phyloP scores from a whole-genome alignment of 2,797 vertebrate genomes.

The Podarcis siculus region DNA sequence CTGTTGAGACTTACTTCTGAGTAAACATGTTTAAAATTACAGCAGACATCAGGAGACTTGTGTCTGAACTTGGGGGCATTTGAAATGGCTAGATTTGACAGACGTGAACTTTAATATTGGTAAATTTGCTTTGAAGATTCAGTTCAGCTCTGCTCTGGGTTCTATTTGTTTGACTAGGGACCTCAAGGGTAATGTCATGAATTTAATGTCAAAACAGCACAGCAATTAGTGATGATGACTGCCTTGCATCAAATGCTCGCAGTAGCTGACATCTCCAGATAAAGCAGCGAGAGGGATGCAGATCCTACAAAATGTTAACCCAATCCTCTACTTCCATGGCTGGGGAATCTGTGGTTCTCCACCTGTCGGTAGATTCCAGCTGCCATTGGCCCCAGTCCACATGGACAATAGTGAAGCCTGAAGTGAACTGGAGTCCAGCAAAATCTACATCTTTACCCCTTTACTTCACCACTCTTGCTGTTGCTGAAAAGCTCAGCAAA shows the following conservation, averaged over 20 bases:
- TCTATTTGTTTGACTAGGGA: slow-evolving; percentile 1
- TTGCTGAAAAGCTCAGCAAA: background rate
- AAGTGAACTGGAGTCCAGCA: too few relatives aligned
- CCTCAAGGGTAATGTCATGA: background rate
- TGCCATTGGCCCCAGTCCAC: too few relatives aligned
- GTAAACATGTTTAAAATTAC: background rate
- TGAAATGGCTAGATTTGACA: background rate
- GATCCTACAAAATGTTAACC: background rate
- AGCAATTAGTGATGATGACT: background rate
- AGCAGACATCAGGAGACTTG: background rate
- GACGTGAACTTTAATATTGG: background rate
- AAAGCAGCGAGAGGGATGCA: background rate
- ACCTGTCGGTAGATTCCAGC: too few relatives aligned
- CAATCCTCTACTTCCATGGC: too few relatives aligned
- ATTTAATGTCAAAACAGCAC: slow-evolving; percentile 10
- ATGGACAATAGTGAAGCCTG: too few relatives aligned
- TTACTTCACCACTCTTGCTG: background rate
- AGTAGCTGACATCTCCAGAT: background rate
- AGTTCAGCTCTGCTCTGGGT: background rate
- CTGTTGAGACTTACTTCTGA: background rate
- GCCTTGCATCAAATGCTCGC: background rate
- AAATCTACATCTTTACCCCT: background rate
- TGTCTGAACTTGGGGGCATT: background rate
- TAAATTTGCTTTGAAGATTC: background rate
- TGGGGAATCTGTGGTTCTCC: too few relatives aligned